phyloP scores from a whole-genome alignment of 35 echinoderm and acorn worm genomes.

The Lytechinus pictus region DNA sequence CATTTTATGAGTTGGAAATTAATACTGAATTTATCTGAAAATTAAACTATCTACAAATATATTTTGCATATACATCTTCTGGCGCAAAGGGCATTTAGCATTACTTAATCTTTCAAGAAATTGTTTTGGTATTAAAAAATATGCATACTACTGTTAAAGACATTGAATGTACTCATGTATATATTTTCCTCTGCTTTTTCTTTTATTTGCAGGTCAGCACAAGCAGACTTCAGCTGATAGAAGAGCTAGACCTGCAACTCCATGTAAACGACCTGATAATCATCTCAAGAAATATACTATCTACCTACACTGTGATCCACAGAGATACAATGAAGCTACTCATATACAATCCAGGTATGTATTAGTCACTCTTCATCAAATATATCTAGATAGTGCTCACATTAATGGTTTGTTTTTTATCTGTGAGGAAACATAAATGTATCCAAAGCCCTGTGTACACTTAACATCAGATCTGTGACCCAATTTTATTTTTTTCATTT shows the following conservation, averaged over 20 bases:
- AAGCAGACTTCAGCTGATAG: constrained; percentile 74
- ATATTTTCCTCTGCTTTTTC: constrained; percentile 25
- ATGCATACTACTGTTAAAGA: not conserved
- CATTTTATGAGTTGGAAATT: too few relatives aligned
- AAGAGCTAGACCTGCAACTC: constrained; percentile 55
- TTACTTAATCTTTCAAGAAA: not conserved
- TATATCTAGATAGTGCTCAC: too few relatives aligned
- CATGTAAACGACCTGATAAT: constrained; percentile 64
- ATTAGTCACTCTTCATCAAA: not conserved
- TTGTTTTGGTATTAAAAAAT: not conserved
- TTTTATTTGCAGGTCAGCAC: constrained; percentile 55
- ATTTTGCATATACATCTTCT: not conserved
- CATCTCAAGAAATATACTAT: constrained; percentile 83
- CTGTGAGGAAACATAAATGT: too few relatives aligned
- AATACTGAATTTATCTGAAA: too few relatives aligned
- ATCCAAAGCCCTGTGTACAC: too few relatives aligned
- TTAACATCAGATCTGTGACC: too few relatives aligned
- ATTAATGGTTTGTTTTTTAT: too few relatives aligned
- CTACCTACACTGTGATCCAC: constrained; percentile 82
- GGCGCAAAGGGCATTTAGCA: not conserved
- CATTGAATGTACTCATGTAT: not conserved
- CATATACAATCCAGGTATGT: constrained; percentile 83
- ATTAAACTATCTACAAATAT: not conserved
- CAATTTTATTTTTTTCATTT: too few relatives aligned
- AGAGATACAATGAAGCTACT: constrained; percentile 89